Base-by-base conservation (phyloP, 2,113 vertebrate genomes). In the Limanda limanda region DNA sequence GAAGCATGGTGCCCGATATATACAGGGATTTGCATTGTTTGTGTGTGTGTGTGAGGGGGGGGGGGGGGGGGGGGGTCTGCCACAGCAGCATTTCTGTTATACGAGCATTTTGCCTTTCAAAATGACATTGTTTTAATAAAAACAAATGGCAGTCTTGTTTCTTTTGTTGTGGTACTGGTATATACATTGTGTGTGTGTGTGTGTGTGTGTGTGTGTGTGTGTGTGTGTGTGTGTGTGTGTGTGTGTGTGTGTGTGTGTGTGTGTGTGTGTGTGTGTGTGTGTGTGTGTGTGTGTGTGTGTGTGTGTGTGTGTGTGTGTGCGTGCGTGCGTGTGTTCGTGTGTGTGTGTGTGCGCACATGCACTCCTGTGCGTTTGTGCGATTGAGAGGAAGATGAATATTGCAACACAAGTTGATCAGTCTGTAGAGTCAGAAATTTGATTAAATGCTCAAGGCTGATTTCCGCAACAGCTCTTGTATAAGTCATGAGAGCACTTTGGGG, bases 401-500 rank as follows among this genome's bases (percentile, higher is more conserved):
- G 76, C 84, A 85, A 62, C 76, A 63, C 72, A 88, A 89, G 86
- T 81, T 86, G 88, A 92, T 91, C 85, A 81, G 74, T 79, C 73
- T 82, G 76, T 84, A 79, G 79, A 80, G 83, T 81, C 76, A 68
- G 79, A 88, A 79, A 88, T 88, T 85, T 89, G 83, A 92, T 88
- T 64, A 86, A 85, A 80, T 21, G 83, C 87, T 88, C 23, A 20
- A 72, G 89, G 91, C 83, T 74, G 61, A 89, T 91, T 90, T 91
- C 71, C 54, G 66, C 78, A 87, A 62, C 79, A 83, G 82, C 85
- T 88, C 72, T 76, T 90, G 82, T 85, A 74, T 83, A 82, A 89
- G 76, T 87, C 86, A 85, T 86, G 82, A 87, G 86, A 90, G 80
- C 86, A 88, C 74, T 91, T 84, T 79, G 72, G 88, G 81, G 81